Percentiles rank a stretch among this genome's conserved stretches.
Evolutionary conservation across 2,888 invertebrate species (phyloP).

Genomic region (Junonia oenone): DNA sequence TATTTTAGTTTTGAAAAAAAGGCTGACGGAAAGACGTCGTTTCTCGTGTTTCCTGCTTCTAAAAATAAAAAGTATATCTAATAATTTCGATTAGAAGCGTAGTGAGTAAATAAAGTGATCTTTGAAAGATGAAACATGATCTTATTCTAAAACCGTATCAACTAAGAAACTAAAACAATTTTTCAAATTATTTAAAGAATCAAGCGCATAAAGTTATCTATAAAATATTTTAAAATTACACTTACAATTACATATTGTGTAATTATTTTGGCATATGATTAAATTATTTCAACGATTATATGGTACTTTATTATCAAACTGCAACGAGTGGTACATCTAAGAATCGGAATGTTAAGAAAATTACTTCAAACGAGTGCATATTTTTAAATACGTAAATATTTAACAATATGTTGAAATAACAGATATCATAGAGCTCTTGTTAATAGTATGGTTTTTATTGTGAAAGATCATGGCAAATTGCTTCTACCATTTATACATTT

Average conservation of each 20-base stretch:
- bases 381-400: not conserved
- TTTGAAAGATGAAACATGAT: not conserved
- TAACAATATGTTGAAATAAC: not conserved
- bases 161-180: too few species aligned
- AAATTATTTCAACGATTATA: not conserved
- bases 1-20: not conserved
- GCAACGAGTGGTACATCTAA: not conserved
- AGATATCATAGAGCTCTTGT: not conserved
- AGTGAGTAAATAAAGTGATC: not conserved
- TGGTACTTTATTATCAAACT: not conserved
- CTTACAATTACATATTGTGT: not conserved
- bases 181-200: too few species aligned
- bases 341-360: not conserved
- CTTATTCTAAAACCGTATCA: too few species aligned
- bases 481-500: too few species aligned
- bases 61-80: too few species aligned
- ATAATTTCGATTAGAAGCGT: not conserved
- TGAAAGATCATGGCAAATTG: too few species aligned
- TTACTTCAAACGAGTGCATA: not conserved
- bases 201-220: not conserved
- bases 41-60: too few species aligned
- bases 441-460: not conserved
- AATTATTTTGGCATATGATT: not conserved
- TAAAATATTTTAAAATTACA: not conserved
- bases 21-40: too few species aligned